These are phyloP conservation scores for Umimayanthus chanpuru DNA, from an alignment of 92 coral and sea anemone genomes.

Conservation along the genomic window DNA sequence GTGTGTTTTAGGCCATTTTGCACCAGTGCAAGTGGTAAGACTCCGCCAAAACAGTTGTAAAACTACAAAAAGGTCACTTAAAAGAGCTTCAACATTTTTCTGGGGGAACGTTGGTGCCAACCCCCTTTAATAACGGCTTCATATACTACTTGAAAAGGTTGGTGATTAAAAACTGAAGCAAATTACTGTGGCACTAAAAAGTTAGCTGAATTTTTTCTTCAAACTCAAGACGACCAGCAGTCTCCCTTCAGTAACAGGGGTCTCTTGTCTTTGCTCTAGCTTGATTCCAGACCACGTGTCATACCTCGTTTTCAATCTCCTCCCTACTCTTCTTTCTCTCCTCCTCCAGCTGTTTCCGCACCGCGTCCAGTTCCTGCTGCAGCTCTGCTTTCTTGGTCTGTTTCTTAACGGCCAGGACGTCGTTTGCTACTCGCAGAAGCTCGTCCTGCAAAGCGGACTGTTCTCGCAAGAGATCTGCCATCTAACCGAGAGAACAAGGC, in stretches of 20 bases:
- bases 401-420: constrained; percentile 50
- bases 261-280: neutral
- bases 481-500: constrained; percentile 23
- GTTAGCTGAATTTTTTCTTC: too few species aligned
- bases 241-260: neutral
- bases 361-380: constrained; percentile 38
- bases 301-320: constrained; percentile 63
- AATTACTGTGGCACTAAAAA: too few species aligned
- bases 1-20: too few species aligned
- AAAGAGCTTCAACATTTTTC: too few species aligned
- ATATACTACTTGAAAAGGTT: too few species aligned
- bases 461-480: constrained; percentile 68
- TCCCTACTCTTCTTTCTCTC: constrained; percentile 44
- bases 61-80: too few species aligned
- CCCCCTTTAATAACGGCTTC: too few species aligned
- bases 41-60: too few species aligned
- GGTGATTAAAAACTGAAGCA: too few species aligned
- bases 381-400: constrained; percentile 46
- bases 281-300: neutral
- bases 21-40: too few species aligned
- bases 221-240: too few species aligned
- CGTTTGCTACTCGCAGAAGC: constrained; percentile 58
- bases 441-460: constrained; percentile 60
- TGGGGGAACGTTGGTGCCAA: too few species aligned
- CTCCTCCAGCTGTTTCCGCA: constrained; percentile 46